phyloP scores from a whole-genome alignment of 1,140 invertebrate genomes.

The Heliconius eleuchia region DNA sequence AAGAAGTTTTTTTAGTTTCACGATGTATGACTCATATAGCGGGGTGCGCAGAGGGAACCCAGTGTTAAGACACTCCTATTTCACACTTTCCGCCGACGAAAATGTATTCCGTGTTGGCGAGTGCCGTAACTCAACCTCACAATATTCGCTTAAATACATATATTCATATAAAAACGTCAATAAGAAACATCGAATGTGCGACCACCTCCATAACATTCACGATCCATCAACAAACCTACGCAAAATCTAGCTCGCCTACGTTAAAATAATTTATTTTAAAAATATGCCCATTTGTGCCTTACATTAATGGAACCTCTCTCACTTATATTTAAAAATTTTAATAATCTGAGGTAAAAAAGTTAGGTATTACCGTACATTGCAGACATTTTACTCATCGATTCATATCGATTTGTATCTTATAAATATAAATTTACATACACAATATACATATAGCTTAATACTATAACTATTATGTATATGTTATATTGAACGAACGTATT shows the following conservation, averaged over 20 bases:
- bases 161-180: neutral
- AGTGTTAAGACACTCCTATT: no score
- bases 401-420: neutral
- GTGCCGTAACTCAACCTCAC: no score
- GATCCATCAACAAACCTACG: conserved; percentile 19
- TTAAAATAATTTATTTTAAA: conserved; percentile 38
- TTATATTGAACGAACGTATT: neutral
- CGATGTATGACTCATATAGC: neutral
- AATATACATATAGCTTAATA: neutral
- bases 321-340: conserved; percentile 25
- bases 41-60: no score
- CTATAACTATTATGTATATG: neutral
- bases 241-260: conserved; percentile 36
- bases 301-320: conserved; percentile 39
- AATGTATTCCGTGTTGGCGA: no score
- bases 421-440: neutral
- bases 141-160: neutral
- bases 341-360: conserved; percentile 10
- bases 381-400: neutral
- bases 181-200: neutral
- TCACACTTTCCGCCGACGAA: no score
- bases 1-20: neutral
- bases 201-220: conserved; percentile 15
- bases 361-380: conserved; percentile 11
- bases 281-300: conserved; percentile 42